Percentiles rank a stretch among this genome's conserved stretches.
Evolutionary conservation across 2,797 vertebrate species (phyloP).

Genomic region (Capromys pilorides): DNA sequence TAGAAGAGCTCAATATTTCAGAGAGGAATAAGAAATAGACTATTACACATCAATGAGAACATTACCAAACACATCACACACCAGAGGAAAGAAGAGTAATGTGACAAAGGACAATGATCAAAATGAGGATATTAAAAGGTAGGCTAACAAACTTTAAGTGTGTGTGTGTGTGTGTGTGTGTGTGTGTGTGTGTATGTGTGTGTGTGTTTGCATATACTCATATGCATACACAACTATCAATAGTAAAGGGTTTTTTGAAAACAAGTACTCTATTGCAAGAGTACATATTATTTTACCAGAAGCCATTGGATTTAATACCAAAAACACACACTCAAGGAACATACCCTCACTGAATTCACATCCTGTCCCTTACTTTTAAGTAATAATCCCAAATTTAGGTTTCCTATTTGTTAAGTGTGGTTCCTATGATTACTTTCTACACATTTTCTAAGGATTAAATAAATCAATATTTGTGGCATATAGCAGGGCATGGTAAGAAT

Average conservation of each 20-base stretch:
- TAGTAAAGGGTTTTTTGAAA: not conserved
- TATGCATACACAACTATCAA: not conserved
- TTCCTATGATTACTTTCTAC: not conserved
- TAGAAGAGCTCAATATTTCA: not conserved
- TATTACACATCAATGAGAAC: not conserved
- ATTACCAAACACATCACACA: not conserved
- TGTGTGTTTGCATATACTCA: too few species aligned
- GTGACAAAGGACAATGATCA: not conserved
- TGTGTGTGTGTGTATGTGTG: too few species aligned
- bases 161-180: not conserved
- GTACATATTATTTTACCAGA: not conserved
- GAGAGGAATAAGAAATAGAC: not conserved
- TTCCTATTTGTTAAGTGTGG: not conserved
- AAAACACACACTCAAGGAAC: not conserved
- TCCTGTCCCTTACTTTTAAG: not conserved
- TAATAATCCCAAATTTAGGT: not conserved
- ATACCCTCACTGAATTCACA: not conserved
- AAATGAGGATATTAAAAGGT: not conserved
- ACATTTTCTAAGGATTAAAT: conserved; percentile 1
- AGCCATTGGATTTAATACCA: not conserved
- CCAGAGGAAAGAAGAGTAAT: not conserved
- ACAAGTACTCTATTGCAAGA: not conserved
- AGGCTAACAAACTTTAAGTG: not conserved
- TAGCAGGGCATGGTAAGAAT: not conserved
- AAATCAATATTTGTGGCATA: not conserved